phyloP scores from a whole-genome alignment of 2,797 vertebrate genomes.

The Luscinia luscinia region DNA sequence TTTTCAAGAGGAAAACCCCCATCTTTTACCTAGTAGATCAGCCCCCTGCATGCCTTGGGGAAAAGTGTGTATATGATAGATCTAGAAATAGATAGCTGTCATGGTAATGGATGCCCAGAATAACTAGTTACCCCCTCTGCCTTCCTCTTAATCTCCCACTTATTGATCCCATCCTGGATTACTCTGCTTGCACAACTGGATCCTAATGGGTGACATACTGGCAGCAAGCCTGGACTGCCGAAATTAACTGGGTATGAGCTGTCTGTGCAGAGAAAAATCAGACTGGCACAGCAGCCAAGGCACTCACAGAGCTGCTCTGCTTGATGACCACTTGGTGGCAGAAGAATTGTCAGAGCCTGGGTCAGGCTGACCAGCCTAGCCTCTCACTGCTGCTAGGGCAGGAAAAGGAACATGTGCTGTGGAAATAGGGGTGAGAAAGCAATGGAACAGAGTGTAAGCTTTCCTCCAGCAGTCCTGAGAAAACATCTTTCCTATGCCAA shows the following conservation, averaged over 20 bases:
- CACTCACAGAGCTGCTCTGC: neutral
- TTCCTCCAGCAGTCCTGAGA: neutral
- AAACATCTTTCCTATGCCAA: neutral
- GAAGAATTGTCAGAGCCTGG: neutral
- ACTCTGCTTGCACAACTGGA: neutral
- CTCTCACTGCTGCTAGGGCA: neutral
- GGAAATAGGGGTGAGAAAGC: neutral
- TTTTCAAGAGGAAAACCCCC: neutral
- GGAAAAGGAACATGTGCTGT: neutral
- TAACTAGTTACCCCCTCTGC: neutral
- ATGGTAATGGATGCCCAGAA: slow-evolving; percentile 24
- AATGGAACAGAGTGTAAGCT: neutral
- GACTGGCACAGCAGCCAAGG: neutral
- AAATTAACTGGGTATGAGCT: neutral
- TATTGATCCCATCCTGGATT: neutral
- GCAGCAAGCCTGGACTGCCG: neutral
- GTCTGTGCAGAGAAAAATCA: neutral
- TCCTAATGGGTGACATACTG: neutral
- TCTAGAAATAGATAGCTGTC: slow-evolving; percentile 30
- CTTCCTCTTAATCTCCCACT: neutral
- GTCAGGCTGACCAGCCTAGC: neutral
- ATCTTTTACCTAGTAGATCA: neutral
- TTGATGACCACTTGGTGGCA: neutral
- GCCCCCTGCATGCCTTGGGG: neutral
- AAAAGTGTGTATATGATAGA: neutral